Percentiles rank a stretch among this genome's conserved stretches.
Evolutionary conservation across 2,113 vertebrate species (phyloP).

Genomic region (Eonycteris spelaea): DNA sequence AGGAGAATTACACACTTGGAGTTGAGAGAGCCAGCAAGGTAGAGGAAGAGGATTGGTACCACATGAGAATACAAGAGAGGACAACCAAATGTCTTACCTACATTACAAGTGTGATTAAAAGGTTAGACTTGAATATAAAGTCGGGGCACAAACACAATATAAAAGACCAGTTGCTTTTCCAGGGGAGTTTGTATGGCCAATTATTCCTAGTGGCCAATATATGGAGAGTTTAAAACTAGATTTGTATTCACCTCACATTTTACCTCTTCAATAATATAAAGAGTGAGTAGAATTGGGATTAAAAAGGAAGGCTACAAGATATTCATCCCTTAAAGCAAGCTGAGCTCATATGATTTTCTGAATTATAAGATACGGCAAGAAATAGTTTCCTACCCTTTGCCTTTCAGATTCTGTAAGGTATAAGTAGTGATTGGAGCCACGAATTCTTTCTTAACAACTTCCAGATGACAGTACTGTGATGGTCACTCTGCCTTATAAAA

Average conservation of each 20-base stretch:
- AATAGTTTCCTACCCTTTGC: not conserved
- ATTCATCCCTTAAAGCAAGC: not conserved
- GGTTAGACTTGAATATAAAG: not conserved
- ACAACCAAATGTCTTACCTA: not conserved
- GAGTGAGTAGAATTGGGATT: not conserved
- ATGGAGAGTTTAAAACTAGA: not conserved
- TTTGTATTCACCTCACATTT: not conserved
- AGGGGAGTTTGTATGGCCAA: not conserved
- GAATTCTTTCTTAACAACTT: not conserved
- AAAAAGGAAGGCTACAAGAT: not conserved
- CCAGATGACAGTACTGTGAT: not conserved
- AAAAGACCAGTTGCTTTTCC: slow-evolving; percentile 3
- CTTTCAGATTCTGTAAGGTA: not conserved
- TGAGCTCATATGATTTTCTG: not conserved
- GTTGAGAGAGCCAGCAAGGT: not conserved
- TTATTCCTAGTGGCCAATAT: not conserved
- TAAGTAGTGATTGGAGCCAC: not conserved
- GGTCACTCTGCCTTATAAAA: not conserved
- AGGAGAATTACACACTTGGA: not conserved
- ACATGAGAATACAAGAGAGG: not conserved
- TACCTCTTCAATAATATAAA: not conserved
- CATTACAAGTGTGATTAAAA: not conserved
- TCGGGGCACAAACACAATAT: not conserved
- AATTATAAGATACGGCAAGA: not conserved
- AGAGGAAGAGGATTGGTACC: not conserved